Base-by-base conservation (phyloP, 2,888 invertebrate genomes). In the Trypoxylon attenuatum region DNA sequence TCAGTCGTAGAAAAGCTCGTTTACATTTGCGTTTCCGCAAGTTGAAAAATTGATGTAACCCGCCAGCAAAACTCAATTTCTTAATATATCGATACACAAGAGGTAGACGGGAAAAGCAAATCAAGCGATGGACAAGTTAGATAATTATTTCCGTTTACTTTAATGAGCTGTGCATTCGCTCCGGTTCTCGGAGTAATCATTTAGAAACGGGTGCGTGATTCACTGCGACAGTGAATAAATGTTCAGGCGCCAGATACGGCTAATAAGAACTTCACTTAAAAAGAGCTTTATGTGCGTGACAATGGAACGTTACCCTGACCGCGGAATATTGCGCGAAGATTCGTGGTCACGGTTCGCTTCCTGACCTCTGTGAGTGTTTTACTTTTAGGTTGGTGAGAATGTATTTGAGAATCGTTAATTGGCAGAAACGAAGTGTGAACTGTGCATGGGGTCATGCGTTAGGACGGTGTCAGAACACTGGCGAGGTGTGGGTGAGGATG, bases 401-500 rank as follows among this genome's bases (percentile, higher is more conserved):
- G 65, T 73, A 50, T 69, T 66, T 69, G 52, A 65, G 50, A 69
- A 45, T 29, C 10, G 67, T 71, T 76, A 76, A 76, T 76, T 76
- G 78, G 62, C 76, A 58, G 61, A 51, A 73, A 77, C 76, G 75
- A 71, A 77, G 77, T 71, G 74, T 76, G 77, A 81, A 77, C 76
- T 70, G 75, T 78, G 73, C 76, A 77, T 67, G 46, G 73, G 73
- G 69, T 53, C 57, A 72, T 68, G 61, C 58, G 66, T 64, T n/a
- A n/a, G 71, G 46, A 75, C 73, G 69, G 65, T 65, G 69, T 69
- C 72, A 46, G 59, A 58, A 54, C 52, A 18, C 51, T 61, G 53
- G 49, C 56, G 74, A 77, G 71, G 77, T 78, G 75, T 76, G 71
- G 72, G 81, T 74, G 80, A 78, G 81, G 79, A 82, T 83, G 82